Evolutionary conservation across 2,888 invertebrate genomes (phyloP), one percentile per base, ranked within the genome.

Genomic region (Mythimna loreyi): DNA sequence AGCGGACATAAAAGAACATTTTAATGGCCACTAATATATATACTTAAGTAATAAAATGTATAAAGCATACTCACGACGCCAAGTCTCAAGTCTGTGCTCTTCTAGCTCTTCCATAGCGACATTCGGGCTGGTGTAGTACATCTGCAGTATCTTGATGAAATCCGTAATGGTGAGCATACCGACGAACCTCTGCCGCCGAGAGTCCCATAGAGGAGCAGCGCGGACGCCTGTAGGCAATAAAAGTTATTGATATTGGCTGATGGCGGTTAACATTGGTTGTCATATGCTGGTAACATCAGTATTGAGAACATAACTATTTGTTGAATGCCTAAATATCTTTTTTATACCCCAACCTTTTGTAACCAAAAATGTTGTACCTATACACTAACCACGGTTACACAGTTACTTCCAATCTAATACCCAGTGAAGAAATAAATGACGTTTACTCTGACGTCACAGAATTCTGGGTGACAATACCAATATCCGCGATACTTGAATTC

Each of bases 131-230:
- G 98, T 99, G 96, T 99, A 99, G 96, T 99, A 99, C 97, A 99
- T 99, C 95, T 99, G 98, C 86, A 99, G 97, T 88, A 99, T 99
- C 95, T 99, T 98, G 89, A 99, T 99, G 94, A 99, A 99, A 96
- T 99, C 99, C 65, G 99, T 99, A 88, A 99, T 99, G 81, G 99
- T 99, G 86, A 99, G 97, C 99, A 99, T 99, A 85, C 99, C 99
- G 78, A 99, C 98, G 95, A 99, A 99, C 92, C 97, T 97, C 93
- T 99, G 99, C 86, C 97, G 97, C 78, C 97, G 96, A 82, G 98
- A 98, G 95, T 99, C 99, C 99, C 99, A 99, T 82, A 99, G 96
- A 11, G 99, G 99, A 50, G 99, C 99, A 53, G 99, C 99, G 89
- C 99, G 97, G 6, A 99, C 99, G 71, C 99, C 98, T 98, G 89